Base-by-base conservation (phyloP, 2,888 invertebrate species). In the Tethea ocularis region DNA sequence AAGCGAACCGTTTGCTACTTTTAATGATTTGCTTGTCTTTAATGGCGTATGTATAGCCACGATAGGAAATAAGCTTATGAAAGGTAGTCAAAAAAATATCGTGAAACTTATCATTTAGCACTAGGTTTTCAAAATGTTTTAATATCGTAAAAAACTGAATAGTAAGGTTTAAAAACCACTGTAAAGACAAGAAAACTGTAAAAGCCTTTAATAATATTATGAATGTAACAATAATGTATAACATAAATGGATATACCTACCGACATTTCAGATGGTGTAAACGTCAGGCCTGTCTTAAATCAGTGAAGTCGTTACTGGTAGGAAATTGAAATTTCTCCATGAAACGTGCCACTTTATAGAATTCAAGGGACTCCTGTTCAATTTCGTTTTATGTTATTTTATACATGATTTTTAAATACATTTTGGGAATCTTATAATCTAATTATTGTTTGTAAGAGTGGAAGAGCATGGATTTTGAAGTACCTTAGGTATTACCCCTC, bases 251-350 rank as follows among this genome's bases (percentile, higher is more conserved):
- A 62, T 64, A 67, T 66, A 66, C 33, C 13, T 66, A 66, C 33
- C 13, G 33, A 33, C 68, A 63, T 67, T 64, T 71, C 62, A 20
- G 33, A 20, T 57, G 64, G 66, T 67, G 61, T 65, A 60, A 62
- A 63, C 63, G 67, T 60, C 59, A 65, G 66, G 63, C 63, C 71
- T 67, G 72, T 67, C 73, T 75, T 80, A 82, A 84, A 83, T 83
- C 80, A 81, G 75, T 77, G 72, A 73, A 74, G 72, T 75, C 73
- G 77, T 80, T 77, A 78, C 77, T 79, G 76, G 72, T 78, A 78
- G 86, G 87, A 86, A 87, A 87, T 87, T 86, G 86, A 85, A 86
- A 84, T 80, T 78, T 72, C 82, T 83, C 77, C 75, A 67, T 67
- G 74, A 77, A 54, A 75, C 68, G 72, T 74, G 65, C 74, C 63